A percentile compares a stretch with the other conserved stretches of the same genome.
phyloP scores from a whole-genome alignment of 2,797 vertebrate genomes.

The Gymnothorax javanicus region DNA sequence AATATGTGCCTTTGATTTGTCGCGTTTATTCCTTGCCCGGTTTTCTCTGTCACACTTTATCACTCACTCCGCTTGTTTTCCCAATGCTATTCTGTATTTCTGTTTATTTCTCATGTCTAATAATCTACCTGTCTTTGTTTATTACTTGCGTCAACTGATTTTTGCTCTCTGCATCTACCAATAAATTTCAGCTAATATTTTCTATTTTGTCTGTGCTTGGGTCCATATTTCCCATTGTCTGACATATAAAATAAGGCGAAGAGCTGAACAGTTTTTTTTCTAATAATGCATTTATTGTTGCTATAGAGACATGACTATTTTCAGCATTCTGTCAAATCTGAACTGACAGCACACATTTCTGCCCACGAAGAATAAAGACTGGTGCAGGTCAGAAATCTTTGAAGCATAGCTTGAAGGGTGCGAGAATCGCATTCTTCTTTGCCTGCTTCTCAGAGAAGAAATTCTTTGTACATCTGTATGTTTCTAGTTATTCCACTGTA shows the following conservation, averaged over 20 bases:
- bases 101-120: too few species aligned
- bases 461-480: not conserved
- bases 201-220: too few species aligned
- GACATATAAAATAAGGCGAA: not conserved
- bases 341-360: constrained; percentile 1
- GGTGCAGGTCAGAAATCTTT: not conserved
- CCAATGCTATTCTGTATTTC: too few species aligned
- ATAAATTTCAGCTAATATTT: too few species aligned
- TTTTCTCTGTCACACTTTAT: too few species aligned
- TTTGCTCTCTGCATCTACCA: too few species aligned
- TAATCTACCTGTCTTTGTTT: too few species aligned
- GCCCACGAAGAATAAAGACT: not conserved
- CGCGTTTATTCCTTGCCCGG: too few species aligned
- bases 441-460: not conserved
- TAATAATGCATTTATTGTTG: not conserved
- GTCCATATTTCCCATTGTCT: too few species aligned
- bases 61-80: too few species aligned
- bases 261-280: not conserved
- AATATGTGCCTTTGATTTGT: too few species aligned
- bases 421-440: not conserved
- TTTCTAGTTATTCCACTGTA: not conserved
- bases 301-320: not conserved
- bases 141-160: too few species aligned
- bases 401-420: not conserved
- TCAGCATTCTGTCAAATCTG: not conserved